phyloP scores from a whole-genome alignment of 2,797 vertebrate species.

The Cottoperca gobio region DNA sequence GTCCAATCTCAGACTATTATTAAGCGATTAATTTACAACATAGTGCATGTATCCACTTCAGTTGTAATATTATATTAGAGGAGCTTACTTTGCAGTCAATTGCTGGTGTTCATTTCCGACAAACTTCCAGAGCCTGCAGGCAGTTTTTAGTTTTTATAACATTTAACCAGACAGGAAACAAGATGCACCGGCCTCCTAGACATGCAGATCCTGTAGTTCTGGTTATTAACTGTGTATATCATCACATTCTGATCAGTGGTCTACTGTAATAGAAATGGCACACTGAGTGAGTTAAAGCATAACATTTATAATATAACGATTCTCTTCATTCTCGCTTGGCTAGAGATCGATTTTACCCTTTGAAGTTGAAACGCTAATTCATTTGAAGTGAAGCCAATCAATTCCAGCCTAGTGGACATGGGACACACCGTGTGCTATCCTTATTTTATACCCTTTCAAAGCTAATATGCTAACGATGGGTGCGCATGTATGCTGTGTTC shows the following conservation, averaged over 20 bases:
- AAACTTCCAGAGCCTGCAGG: conserved; percentile 72
- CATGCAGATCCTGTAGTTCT: conserved; percentile 3
- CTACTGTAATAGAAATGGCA: background rate
- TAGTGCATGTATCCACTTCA: conserved; percentile 66
- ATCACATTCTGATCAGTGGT: background rate
- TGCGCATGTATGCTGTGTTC: conserved; percentile 12
- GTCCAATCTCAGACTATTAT: conserved; percentile 50
- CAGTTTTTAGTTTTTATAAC: conserved; percentile 36
- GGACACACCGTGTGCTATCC: background rate
- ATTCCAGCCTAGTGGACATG: background rate
- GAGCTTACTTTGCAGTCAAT: conserved; percentile 47
- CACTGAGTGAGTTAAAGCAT: background rate
- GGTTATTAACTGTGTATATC: background rate
- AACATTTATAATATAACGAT: background rate
- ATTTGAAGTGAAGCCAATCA: background rate
- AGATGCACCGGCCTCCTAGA: conserved; percentile 18
- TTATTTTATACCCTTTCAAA: conserved; percentile 5
- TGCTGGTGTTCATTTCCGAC: conserved; percentile 69
- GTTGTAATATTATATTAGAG: conserved; percentile 57
- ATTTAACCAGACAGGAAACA: conserved; percentile 36
- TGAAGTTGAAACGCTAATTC: background rate
- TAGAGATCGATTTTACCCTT: background rate
- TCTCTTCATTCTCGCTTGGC: background rate
- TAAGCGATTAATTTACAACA: conserved; percentile 52
- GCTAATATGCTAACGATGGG: conserved; percentile 31